Percentiles rank a stretch among this genome's conserved stretches.
These are phyloP conservation scores for Sylvilagus bachmani DNA, from an alignment of 2,113 vertebrate species.

Conservation along the genomic window DNA sequence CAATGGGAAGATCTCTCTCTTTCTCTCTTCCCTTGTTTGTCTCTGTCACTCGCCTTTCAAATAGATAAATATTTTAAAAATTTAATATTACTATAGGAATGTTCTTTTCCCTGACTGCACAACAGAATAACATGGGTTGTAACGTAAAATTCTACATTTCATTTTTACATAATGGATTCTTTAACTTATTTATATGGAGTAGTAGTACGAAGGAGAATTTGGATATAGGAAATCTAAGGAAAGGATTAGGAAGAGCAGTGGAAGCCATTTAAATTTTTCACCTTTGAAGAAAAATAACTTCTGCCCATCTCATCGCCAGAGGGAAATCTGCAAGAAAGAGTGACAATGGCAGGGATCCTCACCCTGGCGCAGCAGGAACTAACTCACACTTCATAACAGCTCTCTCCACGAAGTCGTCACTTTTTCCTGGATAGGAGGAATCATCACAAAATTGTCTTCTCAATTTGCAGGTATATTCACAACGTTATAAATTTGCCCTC, in stretches of 20 bases:
- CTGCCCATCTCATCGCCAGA: not conserved
- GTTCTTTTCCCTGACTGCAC: not conserved
- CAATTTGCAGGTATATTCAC: not conserved
- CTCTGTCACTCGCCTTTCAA: too few relatives aligned
- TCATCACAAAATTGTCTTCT: not conserved
- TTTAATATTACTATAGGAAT: conserved; percentile 4
- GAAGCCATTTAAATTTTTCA: not conserved
- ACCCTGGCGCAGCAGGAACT: not conserved
- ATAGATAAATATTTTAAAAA: too few relatives aligned
- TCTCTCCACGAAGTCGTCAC: not conserved
- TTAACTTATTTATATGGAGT: not conserved
- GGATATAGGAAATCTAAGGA: not conserved
- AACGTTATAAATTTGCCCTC: not conserved
- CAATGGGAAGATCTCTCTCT: too few relatives aligned
- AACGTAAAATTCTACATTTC: not conserved
- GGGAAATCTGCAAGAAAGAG: not conserved
- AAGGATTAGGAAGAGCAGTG: not conserved
- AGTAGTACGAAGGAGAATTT: not conserved
- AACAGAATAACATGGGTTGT: not conserved
- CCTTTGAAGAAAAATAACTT: conserved; percentile 50
- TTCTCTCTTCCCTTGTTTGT: too few relatives aligned
- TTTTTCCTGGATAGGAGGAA: not conserved
- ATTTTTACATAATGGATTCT: not conserved
- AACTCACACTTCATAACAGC: not conserved
- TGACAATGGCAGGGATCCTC: not conserved